These are phyloP conservation scores for Ochotona curzoniae DNA, from an alignment of 2,113 vertebrate species.

Conservation along the genomic window DNA sequence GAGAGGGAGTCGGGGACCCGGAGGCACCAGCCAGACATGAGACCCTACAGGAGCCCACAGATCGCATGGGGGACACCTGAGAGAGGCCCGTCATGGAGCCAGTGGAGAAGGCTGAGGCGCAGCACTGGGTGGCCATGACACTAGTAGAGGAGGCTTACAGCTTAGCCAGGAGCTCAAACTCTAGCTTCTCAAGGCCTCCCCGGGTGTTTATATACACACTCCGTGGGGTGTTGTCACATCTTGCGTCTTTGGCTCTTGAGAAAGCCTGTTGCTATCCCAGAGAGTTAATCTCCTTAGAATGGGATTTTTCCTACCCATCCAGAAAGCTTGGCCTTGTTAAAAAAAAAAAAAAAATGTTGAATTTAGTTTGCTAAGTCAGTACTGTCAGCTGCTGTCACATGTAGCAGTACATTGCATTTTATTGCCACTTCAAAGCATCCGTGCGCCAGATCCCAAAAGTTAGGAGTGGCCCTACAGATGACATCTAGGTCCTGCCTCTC, in stretches of 20 bases:
- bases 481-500: slow-evolving; percentile 4
- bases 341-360: slow-evolving; percentile 39
- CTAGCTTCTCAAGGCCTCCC: slow-evolving; percentile 41
- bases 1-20: slow-evolving; percentile 54
- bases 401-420: slow-evolving; percentile 69
- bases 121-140: slow-evolving; percentile 74
- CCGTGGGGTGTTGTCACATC: slow-evolving; percentile 68
- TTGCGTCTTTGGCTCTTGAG: slow-evolving; percentile 58
- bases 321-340: slow-evolving; percentile 68
- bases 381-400: slow-evolving; percentile 62
- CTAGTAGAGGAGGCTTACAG: not conserved
- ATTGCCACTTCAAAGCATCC: slow-evolving; percentile 78
- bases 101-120: slow-evolving; percentile 61
- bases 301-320: slow-evolving; percentile 64
- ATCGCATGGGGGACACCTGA: slow-evolving; percentile 60
- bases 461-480: slow-evolving; percentile 50
- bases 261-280: slow-evolving; percentile 62
- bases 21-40: slow-evolving; percentile 53
- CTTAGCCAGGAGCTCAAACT: not conserved
- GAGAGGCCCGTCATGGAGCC: slow-evolving; percentile 70
- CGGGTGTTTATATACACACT: slow-evolving; percentile 71
- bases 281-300: slow-evolving; percentile 62
- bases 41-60: slow-evolving; percentile 71
- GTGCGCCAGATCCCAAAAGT: slow-evolving; percentile 60
- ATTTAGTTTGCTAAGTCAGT: slow-evolving; percentile 77